Base-by-base conservation (phyloP, 2,797 vertebrate species). In the Pseudochaenichthys georgianus region DNA sequence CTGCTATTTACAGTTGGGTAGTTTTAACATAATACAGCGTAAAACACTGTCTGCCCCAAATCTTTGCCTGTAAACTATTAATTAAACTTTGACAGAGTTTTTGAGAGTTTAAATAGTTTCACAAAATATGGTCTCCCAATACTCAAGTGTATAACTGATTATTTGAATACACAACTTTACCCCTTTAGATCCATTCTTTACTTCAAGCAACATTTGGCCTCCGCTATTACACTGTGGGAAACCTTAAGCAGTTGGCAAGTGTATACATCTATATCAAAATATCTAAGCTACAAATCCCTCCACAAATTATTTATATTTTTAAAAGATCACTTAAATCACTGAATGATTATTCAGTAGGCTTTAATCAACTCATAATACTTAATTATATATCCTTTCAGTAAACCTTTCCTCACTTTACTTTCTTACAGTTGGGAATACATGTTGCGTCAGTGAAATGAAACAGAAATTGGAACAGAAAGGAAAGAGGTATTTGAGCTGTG, bases 401-500 rank as follows among this genome's bases (percentile, higher is more conserved):
- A n/a, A 11, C 13, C 15, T 51, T 23, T 15, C 23, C 23, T 50
- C 13, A 51, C 45, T 41, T 58, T 23, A 21, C n/a, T 19, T 54
- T 23, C n/a, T 4, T 50, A 19, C 74, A 23, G 16, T 21, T 13
- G 19, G 68, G 42, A 46, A 9, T 5, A 43, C 54, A 28, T 16
- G 28, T 0, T 13, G 8, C 16, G 19, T 34, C 28, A 58, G 13
- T 61, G 2, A 69, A 62, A 53, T 16, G 16, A 3, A 54, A 51
- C 51, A 70, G 8, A 38, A 47, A 64, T 47, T 62, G 51, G 31
- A 72, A 72, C 3, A 13, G 16, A 70, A 48, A 53, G 13, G 43
- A 46, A 31, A 12, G 58, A 55, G 12, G 9, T 7, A 41, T 43
- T 62, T 34, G 48, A 60, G 42, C 42, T 45, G 9, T 57, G 34